These are phyloP conservation scores for Dicycla oo DNA, from an alignment of 2,888 invertebrate species.

Conservation along the genomic window DNA sequence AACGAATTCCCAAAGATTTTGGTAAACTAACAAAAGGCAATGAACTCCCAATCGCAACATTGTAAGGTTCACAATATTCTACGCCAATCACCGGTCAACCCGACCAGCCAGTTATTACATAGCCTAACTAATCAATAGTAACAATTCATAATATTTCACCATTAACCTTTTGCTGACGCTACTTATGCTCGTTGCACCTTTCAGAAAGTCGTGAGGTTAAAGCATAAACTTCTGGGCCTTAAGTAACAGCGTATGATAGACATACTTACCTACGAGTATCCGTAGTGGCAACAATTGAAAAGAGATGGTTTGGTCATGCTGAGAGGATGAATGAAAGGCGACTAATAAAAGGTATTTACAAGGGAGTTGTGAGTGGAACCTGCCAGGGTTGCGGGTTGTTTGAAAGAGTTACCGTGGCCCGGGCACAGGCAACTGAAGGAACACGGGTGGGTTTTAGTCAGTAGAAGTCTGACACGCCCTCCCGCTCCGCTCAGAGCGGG, in stretches of 20 bases:
- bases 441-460: no score
- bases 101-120: constrained; percentile 36
- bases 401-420: no score
- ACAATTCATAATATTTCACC: constrained; percentile 46
- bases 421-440: no score
- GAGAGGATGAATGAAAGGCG: no score
- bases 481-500: no score
- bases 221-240: constrained; percentile 23
- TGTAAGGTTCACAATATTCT: constrained; percentile 25
- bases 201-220: constrained; percentile 47
- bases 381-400: no score
- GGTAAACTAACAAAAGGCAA: constrained; percentile 22
- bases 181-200: constrained; percentile 38
- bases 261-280: no score
- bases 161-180: constrained; percentile 50
- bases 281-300: no score
- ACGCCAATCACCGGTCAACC: constrained; percentile 2
- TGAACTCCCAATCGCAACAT: constrained; percentile 11
- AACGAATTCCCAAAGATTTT: neutral
- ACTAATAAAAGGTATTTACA: no score
- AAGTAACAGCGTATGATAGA: constrained; percentile 30
- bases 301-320: no score
- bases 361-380: no score
- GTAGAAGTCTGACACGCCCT: no score
- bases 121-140: constrained; percentile 46